Evolutionary conservation across 2,113 vertebrate genomes (phyloP), one percentile per base, ranked within the genome.

Genomic region (Odocoileus virginianus): DNA sequence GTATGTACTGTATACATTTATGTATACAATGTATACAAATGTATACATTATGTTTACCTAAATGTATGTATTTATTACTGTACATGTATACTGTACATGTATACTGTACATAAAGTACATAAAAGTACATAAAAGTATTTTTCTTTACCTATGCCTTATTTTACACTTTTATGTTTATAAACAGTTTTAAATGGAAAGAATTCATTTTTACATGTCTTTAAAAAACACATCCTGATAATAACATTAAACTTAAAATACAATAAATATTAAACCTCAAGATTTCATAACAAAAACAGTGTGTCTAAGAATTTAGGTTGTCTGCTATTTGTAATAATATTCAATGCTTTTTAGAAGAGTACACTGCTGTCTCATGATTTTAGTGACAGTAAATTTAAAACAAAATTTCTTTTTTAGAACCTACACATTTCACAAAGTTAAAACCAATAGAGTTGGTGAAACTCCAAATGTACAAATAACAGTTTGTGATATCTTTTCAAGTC

Each of bases 361-460:
- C 27, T 67, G n/a, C 28, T 52, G 57, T 47, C 1, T 74, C 30
- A 93, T 91, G 7, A 83, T 33, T 76, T 89, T 78, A 78, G 28
- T 93, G 28, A 89, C 47, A 88, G 33, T 82, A 81, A 79, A 91
- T 7, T 84, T 87, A 61, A 82, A 19, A 5, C 7, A 71, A 60
- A 50, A 43, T 89, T 89, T 91, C 55, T 78, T 92, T 71, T 91
- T 91, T 84, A 95, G 90, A 13, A 45, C 21, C 79, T 95, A 10
- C 25, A 74, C 17, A 88, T 81, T 94, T 71, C 89, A 76, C 74
- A 95, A 95, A 82, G 52, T 36, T n/a, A 96, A 95, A 87, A 15
- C 8, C 23, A 40, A 27, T 45, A 58, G 3, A 43, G 28, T 85
- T 74, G 28, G 4, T 81, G 28, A 95, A 97, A 95, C 36, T 90